A percentile compares a stretch with the other conserved stretches of the same genome.
These are phyloP conservation scores for Hydrochoerus hydrochaeris DNA, from an alignment of 2,113 vertebrate species.

Conservation along the genomic window DNA sequence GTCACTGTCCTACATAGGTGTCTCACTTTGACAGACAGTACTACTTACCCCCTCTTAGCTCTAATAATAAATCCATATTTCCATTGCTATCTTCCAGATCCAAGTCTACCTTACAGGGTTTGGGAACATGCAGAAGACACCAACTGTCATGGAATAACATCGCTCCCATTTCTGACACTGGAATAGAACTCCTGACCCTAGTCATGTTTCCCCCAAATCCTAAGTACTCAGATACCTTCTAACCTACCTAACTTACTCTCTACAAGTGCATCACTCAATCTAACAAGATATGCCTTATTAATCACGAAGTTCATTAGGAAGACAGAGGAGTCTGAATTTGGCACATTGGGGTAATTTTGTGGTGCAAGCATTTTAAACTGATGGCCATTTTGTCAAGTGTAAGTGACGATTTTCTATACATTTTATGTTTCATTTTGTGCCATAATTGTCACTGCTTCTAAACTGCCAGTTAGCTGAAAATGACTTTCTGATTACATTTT, in stretches of 20 bases:
- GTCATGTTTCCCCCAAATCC: background rate
- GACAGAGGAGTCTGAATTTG: background rate
- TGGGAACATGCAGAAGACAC: background rate
- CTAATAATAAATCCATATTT: background rate
- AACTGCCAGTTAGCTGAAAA: constrained; percentile 47
- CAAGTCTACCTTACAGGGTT: background rate
- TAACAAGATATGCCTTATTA: background rate
- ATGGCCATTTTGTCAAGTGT: constrained; percentile 28
- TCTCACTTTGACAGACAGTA: background rate
- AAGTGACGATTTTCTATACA: background rate
- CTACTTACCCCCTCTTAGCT: background rate
- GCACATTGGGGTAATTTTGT: background rate
- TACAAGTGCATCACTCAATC: background rate
- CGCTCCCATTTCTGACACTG: background rate
- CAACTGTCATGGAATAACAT: background rate
- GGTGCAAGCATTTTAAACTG: background rate
- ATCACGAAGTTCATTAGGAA: background rate
- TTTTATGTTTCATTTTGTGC: constrained; percentile 57
- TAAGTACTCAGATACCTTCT: background rate
- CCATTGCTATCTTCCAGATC: background rate
- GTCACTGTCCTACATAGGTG: background rate
- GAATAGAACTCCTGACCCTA: background rate
- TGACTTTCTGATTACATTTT: constrained; percentile 60
- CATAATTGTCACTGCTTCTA: constrained; percentile 35
- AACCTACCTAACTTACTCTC: background rate